Percentiles rank a stretch among this genome's conserved stretches.
Evolutionary conservation across 2,888 invertebrate species (phyloP).

Genomic region (Teleiodes luculella): DNA sequence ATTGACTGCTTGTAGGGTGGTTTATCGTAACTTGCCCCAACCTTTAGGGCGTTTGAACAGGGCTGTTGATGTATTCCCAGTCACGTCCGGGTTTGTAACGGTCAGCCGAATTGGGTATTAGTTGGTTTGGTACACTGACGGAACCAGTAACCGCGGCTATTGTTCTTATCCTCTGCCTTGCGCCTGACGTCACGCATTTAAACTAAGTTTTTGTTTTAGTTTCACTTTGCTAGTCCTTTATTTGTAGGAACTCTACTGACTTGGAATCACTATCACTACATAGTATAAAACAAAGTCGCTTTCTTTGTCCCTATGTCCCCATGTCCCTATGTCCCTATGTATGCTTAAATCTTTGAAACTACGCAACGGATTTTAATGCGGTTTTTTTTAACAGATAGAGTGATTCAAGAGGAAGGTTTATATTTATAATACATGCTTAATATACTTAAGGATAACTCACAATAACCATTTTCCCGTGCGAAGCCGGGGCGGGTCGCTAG

Average conservation of each 20-base stretch:
- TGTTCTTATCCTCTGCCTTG: background rate
- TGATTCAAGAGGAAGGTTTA: too few relatives aligned
- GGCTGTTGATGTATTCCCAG: constrained; percentile 13
- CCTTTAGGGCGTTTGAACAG: background rate
- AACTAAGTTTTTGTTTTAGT: background rate
- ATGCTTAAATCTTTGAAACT: too few relatives aligned
- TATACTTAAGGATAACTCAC: too few relatives aligned
- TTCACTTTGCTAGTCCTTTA: background rate
- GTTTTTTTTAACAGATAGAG: too few relatives aligned
- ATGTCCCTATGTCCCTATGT: too few relatives aligned
- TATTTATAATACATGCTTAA: too few relatives aligned
- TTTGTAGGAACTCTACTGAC: background rate
- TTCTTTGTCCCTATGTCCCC: too few relatives aligned
- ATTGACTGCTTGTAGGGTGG: background rate
- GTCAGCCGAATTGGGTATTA: constrained; percentile 1
- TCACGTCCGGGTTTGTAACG: constrained; percentile 9
- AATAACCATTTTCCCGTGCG: too few relatives aligned
- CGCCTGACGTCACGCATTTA: background rate
- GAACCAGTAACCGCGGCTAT: background rate
- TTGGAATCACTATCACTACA: too few relatives aligned
- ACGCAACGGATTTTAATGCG: too few relatives aligned
- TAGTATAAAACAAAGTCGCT: too few relatives aligned
- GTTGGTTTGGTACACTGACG: background rate
- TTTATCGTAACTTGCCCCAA: background rate
- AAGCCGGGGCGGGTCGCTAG: too few relatives aligned